These are phyloP conservation scores for Hystrix cristata DNA, from an alignment of 2,113 vertebrate species.

Conservation along the genomic window DNA sequence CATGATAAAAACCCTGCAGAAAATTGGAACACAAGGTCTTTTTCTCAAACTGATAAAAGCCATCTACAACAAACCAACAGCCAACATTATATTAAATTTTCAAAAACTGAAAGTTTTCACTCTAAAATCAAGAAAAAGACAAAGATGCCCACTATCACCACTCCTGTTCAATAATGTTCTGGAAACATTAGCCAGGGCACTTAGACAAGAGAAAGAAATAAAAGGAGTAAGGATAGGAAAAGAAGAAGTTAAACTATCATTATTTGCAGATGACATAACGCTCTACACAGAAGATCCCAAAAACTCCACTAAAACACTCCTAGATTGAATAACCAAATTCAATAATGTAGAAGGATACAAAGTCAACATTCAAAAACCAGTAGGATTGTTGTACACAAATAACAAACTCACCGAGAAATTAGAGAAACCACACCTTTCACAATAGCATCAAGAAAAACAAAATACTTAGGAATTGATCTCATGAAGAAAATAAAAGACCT, in stretches of 20 bases:
- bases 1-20: too few relatives aligned
- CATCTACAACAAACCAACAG: too few relatives aligned
- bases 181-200: not conserved
- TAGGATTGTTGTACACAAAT: not conserved
- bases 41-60: too few relatives aligned
- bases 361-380: not conserved
- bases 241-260: not conserved
- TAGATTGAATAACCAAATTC: not conserved
- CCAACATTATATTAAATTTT: too few relatives aligned
- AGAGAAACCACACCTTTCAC: not conserved
- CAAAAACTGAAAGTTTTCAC: not conserved
- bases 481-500: not conserved
- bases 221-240: not conserved
- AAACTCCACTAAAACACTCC: not conserved
- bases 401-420: not conserved
- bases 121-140: not conserved
- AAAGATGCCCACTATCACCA: not conserved
- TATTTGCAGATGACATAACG: not conserved
- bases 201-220: not conserved
- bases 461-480: not conserved
- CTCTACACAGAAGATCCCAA: not conserved
- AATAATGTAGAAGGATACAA: not conserved
- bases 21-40: too few relatives aligned
- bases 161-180: not conserved
- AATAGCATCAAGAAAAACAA: not conserved